A percentile compares a stretch with the other conserved stretches of the same genome.
Evolutionary conservation across 2,797 vertebrate species (phyloP).

Genomic region (Lepilemur septentrionalis): DNA sequence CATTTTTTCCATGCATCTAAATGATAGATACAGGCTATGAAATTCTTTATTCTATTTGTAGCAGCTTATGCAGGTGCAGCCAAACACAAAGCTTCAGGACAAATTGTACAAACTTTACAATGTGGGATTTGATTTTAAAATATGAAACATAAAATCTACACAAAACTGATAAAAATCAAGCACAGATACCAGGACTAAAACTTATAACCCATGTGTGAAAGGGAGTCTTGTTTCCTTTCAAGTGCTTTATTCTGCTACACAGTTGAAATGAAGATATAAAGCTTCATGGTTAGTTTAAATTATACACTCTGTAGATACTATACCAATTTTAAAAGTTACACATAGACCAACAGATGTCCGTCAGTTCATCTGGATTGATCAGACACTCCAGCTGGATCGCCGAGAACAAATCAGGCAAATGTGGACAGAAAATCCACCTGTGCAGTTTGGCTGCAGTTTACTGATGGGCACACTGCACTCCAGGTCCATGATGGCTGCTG

Average conservation of each 20-base stretch:
- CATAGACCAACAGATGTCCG: slow-evolving; percentile 90
- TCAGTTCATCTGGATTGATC: slow-evolving; percentile 88
- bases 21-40: slow-evolving; percentile 92
- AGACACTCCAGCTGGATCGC: slow-evolving; percentile 82
- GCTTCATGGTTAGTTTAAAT: slow-evolving; percentile 95
- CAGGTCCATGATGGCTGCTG: slow-evolving; percentile 94
- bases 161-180: slow-evolving; percentile 94
- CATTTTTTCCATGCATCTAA: slow-evolving; percentile 94
- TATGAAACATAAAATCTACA: slow-evolving; percentile 92
- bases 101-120: slow-evolving; percentile 92
- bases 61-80: slow-evolving; percentile 93
- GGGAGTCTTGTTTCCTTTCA: slow-evolving; percentile 84
- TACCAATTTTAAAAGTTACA: slow-evolving; percentile 93
- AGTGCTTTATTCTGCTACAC: slow-evolving; percentile 89
- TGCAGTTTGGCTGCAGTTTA: slow-evolving; percentile 89
- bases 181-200: slow-evolving; percentile 88
- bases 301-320: slow-evolving; percentile 95
- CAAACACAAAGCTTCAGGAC: slow-evolving; percentile 92
- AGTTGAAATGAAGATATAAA: slow-evolving; percentile 86
- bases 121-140: slow-evolving; percentile 91
- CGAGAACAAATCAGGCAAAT: slow-evolving; percentile 86
- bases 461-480: slow-evolving; percentile 99
- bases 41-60: slow-evolving; percentile 90
- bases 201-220: slow-evolving; percentile 85
- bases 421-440: slow-evolving; percentile 86